Evolutionary conservation across 2,113 vertebrate genomes (phyloP).

Genomic region (Corythornis vintsioides): DNA sequence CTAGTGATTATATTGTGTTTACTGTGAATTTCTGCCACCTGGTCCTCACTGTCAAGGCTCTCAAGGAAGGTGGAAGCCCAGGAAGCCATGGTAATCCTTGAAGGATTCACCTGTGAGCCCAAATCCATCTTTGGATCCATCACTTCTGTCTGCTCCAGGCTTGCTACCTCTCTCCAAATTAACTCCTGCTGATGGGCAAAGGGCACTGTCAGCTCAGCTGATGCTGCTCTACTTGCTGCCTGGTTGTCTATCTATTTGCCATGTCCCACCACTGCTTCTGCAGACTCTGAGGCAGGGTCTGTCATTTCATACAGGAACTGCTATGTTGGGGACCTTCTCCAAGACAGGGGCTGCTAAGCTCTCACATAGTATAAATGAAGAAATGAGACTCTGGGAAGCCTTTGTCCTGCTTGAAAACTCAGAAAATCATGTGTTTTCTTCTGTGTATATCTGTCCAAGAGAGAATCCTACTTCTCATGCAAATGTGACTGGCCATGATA

Average conservation of each 20-base stretch:
- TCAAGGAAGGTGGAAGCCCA: neutral
- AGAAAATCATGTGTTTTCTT: neutral
- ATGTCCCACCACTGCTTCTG: neutral
- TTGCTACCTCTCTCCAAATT: neutral
- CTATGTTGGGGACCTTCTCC: neutral
- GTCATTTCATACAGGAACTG: neutral
- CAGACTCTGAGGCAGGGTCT: neutral
- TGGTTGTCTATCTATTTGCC: neutral
- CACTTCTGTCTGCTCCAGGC: neutral
- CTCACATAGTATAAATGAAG: neutral
- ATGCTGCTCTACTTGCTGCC: rapidly evolving
- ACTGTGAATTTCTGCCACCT: neutral
- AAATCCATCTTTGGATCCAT: neutral
- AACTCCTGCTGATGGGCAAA: neutral
- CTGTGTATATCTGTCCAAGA: neutral
- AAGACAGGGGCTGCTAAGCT: neutral
- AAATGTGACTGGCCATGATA: neutral
- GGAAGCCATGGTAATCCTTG: neutral
- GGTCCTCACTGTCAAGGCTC: neutral
- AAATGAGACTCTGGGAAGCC: neutral
- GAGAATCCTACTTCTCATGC: neutral
- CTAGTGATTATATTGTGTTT: neutral
- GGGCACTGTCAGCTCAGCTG: neutral
- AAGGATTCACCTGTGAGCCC: neutral
- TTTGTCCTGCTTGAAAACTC: neutral